Percentiles rank a stretch among this genome's conserved stretches.
Conservation (phyloP, 2,797 vertebrate genomes). For the Choloepus didactylus region DNA sequence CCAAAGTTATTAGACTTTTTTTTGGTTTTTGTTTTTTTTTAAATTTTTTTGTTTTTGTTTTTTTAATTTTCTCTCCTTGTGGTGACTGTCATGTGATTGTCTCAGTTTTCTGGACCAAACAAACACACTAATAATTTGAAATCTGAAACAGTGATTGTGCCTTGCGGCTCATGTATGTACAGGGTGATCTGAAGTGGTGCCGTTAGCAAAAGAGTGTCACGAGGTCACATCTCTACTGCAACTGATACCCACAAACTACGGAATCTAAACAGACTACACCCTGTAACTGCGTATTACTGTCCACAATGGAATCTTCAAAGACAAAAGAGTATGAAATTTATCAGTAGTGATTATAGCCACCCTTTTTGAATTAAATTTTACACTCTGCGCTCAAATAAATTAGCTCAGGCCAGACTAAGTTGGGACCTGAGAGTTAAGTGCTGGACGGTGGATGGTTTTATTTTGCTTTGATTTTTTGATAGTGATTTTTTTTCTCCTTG, state of each 20-base stretch:
- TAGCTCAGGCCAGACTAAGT: slow-evolving; percentile 91
- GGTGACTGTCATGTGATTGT: slow-evolving; percentile 99
- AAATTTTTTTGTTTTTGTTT: slow-evolving; percentile 76
- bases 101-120: slow-evolving; percentile 96
- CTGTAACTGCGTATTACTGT: slow-evolving; percentile 98
- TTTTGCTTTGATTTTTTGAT: slow-evolving; percentile 85
- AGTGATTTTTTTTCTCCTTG: slow-evolving; percentile 82
- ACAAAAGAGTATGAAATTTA: slow-evolving; percentile 96
- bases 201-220: slow-evolving; percentile 96
- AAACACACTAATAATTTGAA: slow-evolving; percentile 93
- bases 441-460: slow-evolving; percentile 83
- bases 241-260: slow-evolving; percentile 99
- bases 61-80: slow-evolving; percentile 89
- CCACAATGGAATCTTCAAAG: slow-evolving; percentile 98
- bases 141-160: slow-evolving; percentile 93
- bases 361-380: slow-evolving; percentile 91
- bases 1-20: slow-evolving; percentile 94
- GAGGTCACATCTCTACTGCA: slow-evolving; percentile 97
- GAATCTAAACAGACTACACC: slow-evolving; percentile 99
- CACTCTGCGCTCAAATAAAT: slow-evolving; percentile 93
- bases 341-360: slow-evolving; percentile 97
- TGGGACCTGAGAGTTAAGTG: slow-evolving; percentile 95
- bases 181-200: slow-evolving; percentile 99
- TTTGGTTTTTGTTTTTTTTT: slow-evolving; percentile 81
- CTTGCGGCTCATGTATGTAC: slow-evolving; percentile 92